Percentiles rank a stretch among this genome's conserved stretches.
These are phyloP conservation scores for Tanypteryx hageni DNA, from an alignment of 2,888 invertebrate species.

Conservation along the genomic window DNA sequence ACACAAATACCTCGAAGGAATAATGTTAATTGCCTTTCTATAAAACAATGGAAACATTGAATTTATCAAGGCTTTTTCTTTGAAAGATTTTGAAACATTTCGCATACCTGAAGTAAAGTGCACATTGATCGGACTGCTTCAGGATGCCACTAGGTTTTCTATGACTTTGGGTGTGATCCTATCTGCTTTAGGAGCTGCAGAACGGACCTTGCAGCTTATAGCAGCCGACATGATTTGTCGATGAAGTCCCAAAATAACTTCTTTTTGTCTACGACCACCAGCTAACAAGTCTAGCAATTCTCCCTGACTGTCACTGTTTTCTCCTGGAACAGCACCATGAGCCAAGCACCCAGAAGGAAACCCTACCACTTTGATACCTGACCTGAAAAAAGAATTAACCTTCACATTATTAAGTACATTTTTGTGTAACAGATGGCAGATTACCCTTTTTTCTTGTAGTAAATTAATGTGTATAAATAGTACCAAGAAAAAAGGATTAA, in stretches of 20 bases:
- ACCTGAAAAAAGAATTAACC: background rate
- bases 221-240: slow-evolving; percentile 73
- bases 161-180: slow-evolving; percentile 77
- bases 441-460: no score
- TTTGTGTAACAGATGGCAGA: no score
- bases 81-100: no score
- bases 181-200: slow-evolving; percentile 75
- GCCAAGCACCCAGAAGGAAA: slow-evolving; percentile 74
- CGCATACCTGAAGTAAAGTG: slow-evolving; percentile 30
- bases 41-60: no score
- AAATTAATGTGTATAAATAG: no score
- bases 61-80: no score
- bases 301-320: slow-evolving; percentile 58
- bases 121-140: slow-evolving; percentile 9
- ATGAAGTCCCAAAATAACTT: slow-evolving; percentile 77
- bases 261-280: slow-evolving; percentile 78
- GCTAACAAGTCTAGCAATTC: slow-evolving; percentile 73
- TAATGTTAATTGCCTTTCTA: no score
- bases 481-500: no score
- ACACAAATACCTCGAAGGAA: no score
- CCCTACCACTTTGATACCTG: slow-evolving; percentile 71
- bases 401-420: background rate
- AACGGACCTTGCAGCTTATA: slow-evolving; percentile 70
- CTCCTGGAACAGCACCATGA: slow-evolving; percentile 73
- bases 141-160: slow-evolving; percentile 75